phyloP scores from a whole-genome alignment of 2,797 vertebrate genomes.

The Carcharodon carcharias region DNA sequence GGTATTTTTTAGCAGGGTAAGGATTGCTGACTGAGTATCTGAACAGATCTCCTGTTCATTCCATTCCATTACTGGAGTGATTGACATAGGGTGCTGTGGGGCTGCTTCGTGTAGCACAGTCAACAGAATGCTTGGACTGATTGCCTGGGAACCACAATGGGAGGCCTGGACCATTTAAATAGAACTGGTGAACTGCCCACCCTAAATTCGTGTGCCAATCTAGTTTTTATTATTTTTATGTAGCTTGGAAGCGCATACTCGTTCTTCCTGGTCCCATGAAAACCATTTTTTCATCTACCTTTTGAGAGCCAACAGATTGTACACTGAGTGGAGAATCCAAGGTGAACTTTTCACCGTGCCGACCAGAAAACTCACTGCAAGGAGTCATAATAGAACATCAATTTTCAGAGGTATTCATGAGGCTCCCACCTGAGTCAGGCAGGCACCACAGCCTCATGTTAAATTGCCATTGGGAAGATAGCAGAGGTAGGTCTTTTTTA shows the following conservation, averaged over 20 bases:
- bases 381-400: not conserved
- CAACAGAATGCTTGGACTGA: not conserved
- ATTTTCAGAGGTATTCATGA: not conserved
- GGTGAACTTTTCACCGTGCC: not conserved
- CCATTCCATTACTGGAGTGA: not conserved
- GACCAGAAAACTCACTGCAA: too few species aligned
- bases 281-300: not conserved
- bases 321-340: not conserved
- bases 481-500: not conserved
- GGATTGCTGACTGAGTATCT: not conserved
- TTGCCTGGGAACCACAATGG: not conserved
- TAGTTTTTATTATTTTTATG: not conserved
- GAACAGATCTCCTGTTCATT: not conserved
- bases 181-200: not conserved
- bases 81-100: not conserved
- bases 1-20: not conserved
- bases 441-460: not conserved
- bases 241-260: too few species aligned
- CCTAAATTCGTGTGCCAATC: not conserved
- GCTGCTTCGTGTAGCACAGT: not conserved
- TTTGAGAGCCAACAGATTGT: not conserved
- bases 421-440: not conserved
- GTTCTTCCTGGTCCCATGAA: not conserved
- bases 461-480: not conserved
- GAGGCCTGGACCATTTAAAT: not conserved